Base-by-base conservation (phyloP, 2,888 invertebrate genomes). In the Ochropacha duplaris region DNA sequence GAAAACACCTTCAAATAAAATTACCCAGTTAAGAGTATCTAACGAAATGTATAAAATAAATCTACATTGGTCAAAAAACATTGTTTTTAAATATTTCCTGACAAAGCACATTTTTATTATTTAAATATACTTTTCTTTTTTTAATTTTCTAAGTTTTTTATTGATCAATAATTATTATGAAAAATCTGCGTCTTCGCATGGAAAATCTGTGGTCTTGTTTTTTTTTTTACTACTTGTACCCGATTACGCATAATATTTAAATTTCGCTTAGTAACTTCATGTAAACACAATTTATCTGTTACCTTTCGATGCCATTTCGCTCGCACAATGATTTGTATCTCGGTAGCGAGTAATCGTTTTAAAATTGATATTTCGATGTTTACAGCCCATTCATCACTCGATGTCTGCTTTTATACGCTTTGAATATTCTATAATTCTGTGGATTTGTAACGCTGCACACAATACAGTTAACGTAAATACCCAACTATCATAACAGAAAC, bases 381-480 rank as follows among this genome's bases (percentile, higher is more conserved):
- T 24, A 65, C 57, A 57, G 56, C 50, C 49, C 63, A 62, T 71
- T 71, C 58, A 59, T 69, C 66, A 67, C 56, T 54, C 55, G 56
- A 56, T 61, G 60, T 58, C 57, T 26, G 44, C 16, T 44, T 44
- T 19, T 44, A 44, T 19, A 44, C 19, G 19, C 19, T 44, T 19
- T 44, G 44, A 44, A 19, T 44, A 19, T 19, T 19, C 16, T 19
- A 44, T 1, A 9, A 1, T 9, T 14, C 44, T 6, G 16, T 44
- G 6, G 9, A 44, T 44, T 44, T 44, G 19, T 44, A 9, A 44
- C 14, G 36, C 4, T 14, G 2, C 14, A 14, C 36, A 14, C 11
- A 3, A 36, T 12, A 36, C 3, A n/a, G 24, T 5, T 4, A 24
- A 24, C 5, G 24, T 9, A 28, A 28, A 28, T 28, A 9, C 0